Percentiles rank a stretch among this genome's conserved stretches.
phyloP scores from a whole-genome alignment of 1,140 invertebrate genomes.

The Zaprionus kolodkinae region DNA sequence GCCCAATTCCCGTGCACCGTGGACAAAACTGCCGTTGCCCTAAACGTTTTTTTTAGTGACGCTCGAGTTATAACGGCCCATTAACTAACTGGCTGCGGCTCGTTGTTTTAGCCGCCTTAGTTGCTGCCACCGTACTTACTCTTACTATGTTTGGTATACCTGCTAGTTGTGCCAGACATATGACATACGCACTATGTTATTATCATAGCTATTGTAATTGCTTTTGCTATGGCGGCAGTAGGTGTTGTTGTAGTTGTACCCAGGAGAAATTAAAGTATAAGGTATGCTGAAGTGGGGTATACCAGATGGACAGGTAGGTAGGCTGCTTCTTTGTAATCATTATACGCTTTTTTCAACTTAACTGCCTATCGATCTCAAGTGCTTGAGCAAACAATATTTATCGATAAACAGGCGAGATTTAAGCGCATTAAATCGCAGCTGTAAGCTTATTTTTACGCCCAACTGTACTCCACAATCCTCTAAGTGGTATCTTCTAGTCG shows the following conservation, averaged over 20 bases:
- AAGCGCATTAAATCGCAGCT: no score
- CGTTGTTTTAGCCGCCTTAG: constrained; percentile 34
- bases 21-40: constrained; percentile 48
- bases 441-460: no score
- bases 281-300: neutral
- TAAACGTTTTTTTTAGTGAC: constrained; percentile 75
- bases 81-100: constrained; percentile 38
- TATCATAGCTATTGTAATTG: constrained; percentile 18
- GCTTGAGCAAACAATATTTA: no score
- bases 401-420: no score
- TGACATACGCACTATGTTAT: constrained; percentile 9
- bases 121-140: constrained; percentile 7
- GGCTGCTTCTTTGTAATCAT: neutral
- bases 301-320: neutral
- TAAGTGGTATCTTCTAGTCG: neutral
- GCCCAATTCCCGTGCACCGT: constrained; percentile 11
- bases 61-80: constrained; percentile 60
- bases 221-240: constrained; percentile 7
- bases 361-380: no score
- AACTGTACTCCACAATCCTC: neutral
- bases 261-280: neutral
- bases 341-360: no score
- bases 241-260: constrained; percentile 1
- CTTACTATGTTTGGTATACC: constrained; percentile 14
- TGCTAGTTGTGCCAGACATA: constrained; percentile 6